These are phyloP conservation scores for Myrmecobius fasciatus DNA, from an alignment of 2,113 vertebrate genomes.

Conservation along the genomic window DNA sequence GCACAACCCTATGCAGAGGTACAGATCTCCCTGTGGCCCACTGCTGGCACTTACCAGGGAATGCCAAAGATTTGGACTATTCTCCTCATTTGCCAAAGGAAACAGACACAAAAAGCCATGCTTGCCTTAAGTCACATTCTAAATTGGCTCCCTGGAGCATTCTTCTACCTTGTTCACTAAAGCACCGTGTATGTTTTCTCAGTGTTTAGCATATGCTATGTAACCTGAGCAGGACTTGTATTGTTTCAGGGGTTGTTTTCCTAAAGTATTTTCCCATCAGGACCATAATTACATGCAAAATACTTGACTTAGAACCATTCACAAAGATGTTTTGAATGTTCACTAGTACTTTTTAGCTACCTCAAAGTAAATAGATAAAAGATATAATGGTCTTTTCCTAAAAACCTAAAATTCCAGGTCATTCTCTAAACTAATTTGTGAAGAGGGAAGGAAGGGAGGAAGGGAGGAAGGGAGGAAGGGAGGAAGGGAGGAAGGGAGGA, in stretches of 20 bases:
- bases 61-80: slow-evolving; percentile 83
- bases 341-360: slow-evolving; percentile 50
- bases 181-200: slow-evolving; percentile 90
- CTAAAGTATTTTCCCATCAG: slow-evolving; percentile 91
- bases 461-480: too few relatives aligned
- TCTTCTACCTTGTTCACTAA: slow-evolving; percentile 92
- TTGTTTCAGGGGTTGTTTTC: slow-evolving; percentile 86
- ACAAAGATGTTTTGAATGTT: slow-evolving; percentile 74
- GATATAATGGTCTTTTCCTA: slow-evolving; percentile 5
- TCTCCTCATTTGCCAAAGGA: slow-evolving; percentile 86
- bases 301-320: slow-evolving; percentile 86
- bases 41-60: slow-evolving; percentile 74
- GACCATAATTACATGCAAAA: slow-evolving; percentile 92
- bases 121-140: slow-evolving; percentile 94
- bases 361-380: slow-evolving; percentile 23
- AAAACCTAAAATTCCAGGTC: not conserved
- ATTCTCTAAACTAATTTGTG: not conserved
- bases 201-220: slow-evolving; percentile 91
- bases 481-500: too few relatives aligned
- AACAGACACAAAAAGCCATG: slow-evolving; percentile 82
- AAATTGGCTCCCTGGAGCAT: slow-evolving; percentile 96
- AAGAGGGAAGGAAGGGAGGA: too few relatives aligned
- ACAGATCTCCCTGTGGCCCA: slow-evolving; percentile 71
- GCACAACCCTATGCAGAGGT: slow-evolving; percentile 22
- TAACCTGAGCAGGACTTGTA: slow-evolving; percentile 89